Percentiles rank a stretch among this genome's conserved stretches.
These are phyloP conservation scores for Hypsopygia costalis DNA, from an alignment of 2,888 invertebrate genomes.

Conservation along the genomic window DNA sequence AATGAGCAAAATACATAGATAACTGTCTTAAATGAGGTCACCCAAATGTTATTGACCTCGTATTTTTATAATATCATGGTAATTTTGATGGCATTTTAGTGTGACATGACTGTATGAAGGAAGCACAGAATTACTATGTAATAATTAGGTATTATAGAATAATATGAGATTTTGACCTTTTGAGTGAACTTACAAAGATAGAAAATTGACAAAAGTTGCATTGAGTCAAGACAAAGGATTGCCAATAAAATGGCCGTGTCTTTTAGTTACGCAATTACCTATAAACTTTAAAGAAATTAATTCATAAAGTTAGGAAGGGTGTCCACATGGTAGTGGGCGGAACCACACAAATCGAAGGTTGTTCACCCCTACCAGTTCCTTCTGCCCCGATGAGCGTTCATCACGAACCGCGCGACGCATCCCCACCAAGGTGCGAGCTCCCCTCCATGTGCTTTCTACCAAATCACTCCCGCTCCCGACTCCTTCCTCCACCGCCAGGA, in stretches of 20 bases:
- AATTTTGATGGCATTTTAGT: too few relatives aligned
- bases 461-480: slow-evolving; percentile 79
- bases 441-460: slow-evolving; percentile 74
- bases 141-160: too few relatives aligned
- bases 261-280: slow-evolving; percentile 59
- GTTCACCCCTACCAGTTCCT: slow-evolving; percentile 77
- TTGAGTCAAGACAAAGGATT: slow-evolving; percentile 50
- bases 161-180: too few relatives aligned
- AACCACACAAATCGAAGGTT: slow-evolving; percentile 60
- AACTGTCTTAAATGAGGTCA: slow-evolving; percentile 45
- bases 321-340: slow-evolving; percentile 48
- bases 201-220: too few relatives aligned
- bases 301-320: slow-evolving; percentile 36
- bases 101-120: too few relatives aligned
- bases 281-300: slow-evolving; percentile 28
- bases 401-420: slow-evolving; percentile 65
- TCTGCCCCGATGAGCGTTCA: slow-evolving; percentile 57
- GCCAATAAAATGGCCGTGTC: slow-evolving; percentile 47
- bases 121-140: too few relatives aligned
- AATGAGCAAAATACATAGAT: too few relatives aligned
- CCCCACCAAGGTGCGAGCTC: slow-evolving; percentile 78
- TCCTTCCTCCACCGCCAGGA: slow-evolving; percentile 73
- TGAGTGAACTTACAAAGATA: too few relatives aligned
- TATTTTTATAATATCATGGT: too few relatives aligned
- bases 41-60: slow-evolving; percentile 24